Conservation (phyloP, 2,113 vertebrate species). For the Pseudopodoces humilis region DNA sequence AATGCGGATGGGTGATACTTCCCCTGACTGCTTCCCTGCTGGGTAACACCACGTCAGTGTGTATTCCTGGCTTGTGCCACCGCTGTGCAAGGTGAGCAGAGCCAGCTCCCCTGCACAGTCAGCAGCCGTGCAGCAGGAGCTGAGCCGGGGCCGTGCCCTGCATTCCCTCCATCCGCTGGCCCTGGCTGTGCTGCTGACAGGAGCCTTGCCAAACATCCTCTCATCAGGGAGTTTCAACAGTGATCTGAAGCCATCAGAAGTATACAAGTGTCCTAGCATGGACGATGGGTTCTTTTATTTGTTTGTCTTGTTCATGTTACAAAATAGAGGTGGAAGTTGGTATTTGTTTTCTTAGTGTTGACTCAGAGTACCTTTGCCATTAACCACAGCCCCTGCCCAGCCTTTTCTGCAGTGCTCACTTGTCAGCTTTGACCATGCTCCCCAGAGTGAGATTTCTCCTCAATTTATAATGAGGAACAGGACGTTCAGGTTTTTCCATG, state of each 20-base stretch:
- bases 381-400: not conserved
- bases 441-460: not conserved
- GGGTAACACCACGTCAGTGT: not conserved
- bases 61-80: not conserved
- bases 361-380: not conserved
- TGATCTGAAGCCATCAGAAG: not conserved
- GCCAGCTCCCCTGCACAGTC: not conserved
- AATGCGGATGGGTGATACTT: not conserved
- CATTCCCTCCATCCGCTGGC: rapidly evolving
- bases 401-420: not conserved
- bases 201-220: not conserved
- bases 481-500: not conserved
- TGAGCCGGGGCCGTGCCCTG: rapidly evolving
- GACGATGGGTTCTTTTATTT: not conserved
- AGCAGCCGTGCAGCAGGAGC: not conserved
- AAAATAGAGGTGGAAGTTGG: not conserved
- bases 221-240: not conserved
- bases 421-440: not conserved
- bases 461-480: not conserved
- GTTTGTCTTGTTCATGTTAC: not conserved
- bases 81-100: not conserved
- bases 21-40: not conserved
- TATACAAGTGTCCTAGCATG: not conserved
- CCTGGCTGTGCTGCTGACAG: not conserved
- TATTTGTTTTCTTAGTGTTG: slow-evolving; percentile 7